Evolutionary conservation across 2,113 vertebrate genomes (phyloP), one percentile per base, ranked within the genome.

Genomic region (Microcebus murinus): DNA sequence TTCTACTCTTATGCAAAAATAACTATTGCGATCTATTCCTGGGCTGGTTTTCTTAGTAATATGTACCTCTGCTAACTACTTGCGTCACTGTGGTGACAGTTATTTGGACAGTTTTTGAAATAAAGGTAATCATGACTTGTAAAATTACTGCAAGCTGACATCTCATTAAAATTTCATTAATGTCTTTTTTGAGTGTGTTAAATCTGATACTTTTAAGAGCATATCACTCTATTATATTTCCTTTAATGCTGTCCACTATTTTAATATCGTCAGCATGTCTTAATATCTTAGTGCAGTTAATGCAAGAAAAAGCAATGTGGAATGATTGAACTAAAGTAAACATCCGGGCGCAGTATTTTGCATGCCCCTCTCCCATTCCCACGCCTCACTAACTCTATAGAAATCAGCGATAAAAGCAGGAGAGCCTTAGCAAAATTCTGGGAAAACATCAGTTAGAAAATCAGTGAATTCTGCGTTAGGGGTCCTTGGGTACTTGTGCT

Each of bases 121-220:
- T 94, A 86, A 90, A 96, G 96, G 95, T 90, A 94, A 94, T 94
- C 52, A 91, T 94, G 96, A 95, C 89, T 94, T 97, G 61, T 92
- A 97, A 98, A 96, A 98, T 97, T 94, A 98, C 96, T 97, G 74
- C 73, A 95, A 97, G 61, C 23, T 95, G 96, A 95, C 95, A 97
- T 96, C 97, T 96, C 96, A 96, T 98, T 98, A 97, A 98, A 98
- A 97, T 97, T 94, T 96, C 88, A 96, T 97, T 97, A 97, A 85
- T 97, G 50, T 48, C 8, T 90, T 90, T 42, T 84, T 74, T 96
- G 82, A 73, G 84, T 86, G 13, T 96, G 89, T 94, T 97, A 94
- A 97, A 97, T 96, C 7, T 25, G 77, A 52, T 81, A 74, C 68
- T 95, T 98, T 94, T 55, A 77, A 97, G 96, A 97, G 65, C 77